phyloP scores from a whole-genome alignment of 2,888 invertebrate genomes.

The Melipona bicolor region DNA sequence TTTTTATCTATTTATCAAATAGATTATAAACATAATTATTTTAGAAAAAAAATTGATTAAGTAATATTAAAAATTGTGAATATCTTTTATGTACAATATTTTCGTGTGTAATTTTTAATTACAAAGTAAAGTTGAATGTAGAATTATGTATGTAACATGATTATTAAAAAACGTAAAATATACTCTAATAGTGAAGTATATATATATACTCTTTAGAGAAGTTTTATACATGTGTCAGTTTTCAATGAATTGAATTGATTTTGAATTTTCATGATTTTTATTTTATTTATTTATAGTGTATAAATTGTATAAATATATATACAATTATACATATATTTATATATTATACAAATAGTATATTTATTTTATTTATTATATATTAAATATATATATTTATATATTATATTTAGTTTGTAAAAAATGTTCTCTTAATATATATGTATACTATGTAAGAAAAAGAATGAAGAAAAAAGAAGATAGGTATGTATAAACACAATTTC shows the following conservation, averaged over 20 bases:
- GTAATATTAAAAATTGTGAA: slow-evolving; percentile 21
- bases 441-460: background rate
- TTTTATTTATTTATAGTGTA: background rate
- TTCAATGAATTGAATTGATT: background rate
- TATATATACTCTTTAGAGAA: slow-evolving; percentile 3
- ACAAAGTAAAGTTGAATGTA: slow-evolving; percentile 33
- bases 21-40: slow-evolving; percentile 16
- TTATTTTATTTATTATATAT: no score
- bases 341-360: no score
- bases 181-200: background rate
- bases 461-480: background rate
- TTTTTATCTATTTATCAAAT: slow-evolving; percentile 29
- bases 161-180: slow-evolving; percentile 26
- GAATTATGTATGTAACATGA: slow-evolving; percentile 20
- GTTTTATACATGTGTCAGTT: slow-evolving; percentile 32
- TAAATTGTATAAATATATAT: no score
- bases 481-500: slow-evolving; percentile 17
- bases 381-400: no score
- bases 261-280: slow-evolving; percentile 17
- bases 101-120: slow-evolving; percentile 43
- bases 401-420: slow-evolving; percentile 7
- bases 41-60: slow-evolving; percentile 9
- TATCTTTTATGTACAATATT: slow-evolving; percentile 33
- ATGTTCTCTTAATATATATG: background rate
- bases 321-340: no score